Base-by-base conservation (phyloP, 2,797 vertebrate genomes). In the Syngnathus rostellatus region DNA sequence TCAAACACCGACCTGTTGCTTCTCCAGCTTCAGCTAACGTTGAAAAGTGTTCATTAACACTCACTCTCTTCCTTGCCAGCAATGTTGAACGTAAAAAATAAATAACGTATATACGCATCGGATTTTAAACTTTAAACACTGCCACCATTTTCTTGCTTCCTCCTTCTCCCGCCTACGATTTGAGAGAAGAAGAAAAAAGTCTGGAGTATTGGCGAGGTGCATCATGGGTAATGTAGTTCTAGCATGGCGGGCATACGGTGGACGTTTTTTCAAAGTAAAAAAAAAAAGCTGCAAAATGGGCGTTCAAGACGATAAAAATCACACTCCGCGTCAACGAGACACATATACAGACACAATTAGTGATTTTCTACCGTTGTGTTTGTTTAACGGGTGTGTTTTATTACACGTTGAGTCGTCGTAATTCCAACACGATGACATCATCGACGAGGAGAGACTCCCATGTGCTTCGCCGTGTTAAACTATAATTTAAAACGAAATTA, bases 131-230 rank as follows among this genome's bases (percentile, higher is more conserved):
- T 40, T 65, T 65, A 65, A 65, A 23, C 38, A 6, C 31, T 63
- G 8, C 46, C 21, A 65, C 12, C 63, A 41, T 16, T 50, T 50
- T 12, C 45, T 51, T 37, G 4, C 38, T n/a, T 67, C 40, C 1
- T 1, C 17, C 38, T 67, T 73, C 81, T 90, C 89, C 88, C 90
- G 89, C 88, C 85, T 50, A 79, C 67, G 81, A 87, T 90, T 90
- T 86, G 77, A 89, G 82, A 43, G 51, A 57, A 8, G 7, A 16
- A 48, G 55, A 63, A 66, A 69, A 65, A 55, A 37, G 62, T 53
- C 0, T 21, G 10, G 63, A 67, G 69, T 69, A 67, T 74, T 6
- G 0, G 12, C 46, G n/a, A 23, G 0, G 3, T 64, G 85, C 64
- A 80, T 85, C 16, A 0, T 87, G 86, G 86, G 82, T 75, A 83